phyloP scores from a whole-genome alignment of 2,888 invertebrate species.

The Cylloceria caligata region DNA sequence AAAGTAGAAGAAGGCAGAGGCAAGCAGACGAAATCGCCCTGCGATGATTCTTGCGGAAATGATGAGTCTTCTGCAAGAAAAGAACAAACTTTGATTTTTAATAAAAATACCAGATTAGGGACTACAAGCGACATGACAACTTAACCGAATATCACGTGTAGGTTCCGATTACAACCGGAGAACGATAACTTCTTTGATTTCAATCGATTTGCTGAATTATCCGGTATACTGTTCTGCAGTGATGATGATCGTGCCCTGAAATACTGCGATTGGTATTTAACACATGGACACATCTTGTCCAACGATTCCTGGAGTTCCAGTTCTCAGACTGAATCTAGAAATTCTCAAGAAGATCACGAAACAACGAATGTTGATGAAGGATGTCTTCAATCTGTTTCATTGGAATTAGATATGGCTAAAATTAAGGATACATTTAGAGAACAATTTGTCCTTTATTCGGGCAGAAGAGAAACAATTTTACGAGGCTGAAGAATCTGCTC shows the following conservation, averaged over 20 bases:
- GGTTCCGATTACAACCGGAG: background rate
- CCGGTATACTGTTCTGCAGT: constrained; percentile 29
- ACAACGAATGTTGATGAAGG: background rate
- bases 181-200: background rate
- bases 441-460: constrained; percentile 34
- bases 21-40: background rate
- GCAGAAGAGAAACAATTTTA: constrained; percentile 6
- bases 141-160: background rate
- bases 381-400: constrained; percentile 3
- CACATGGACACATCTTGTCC: background rate
- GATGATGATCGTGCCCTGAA: constrained; percentile 50
- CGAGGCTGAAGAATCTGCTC: constrained; percentile 18
- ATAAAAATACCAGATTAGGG: background rate
- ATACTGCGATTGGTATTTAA: constrained; percentile 16
- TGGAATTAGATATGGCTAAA: constrained; percentile 29
- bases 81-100: background rate
- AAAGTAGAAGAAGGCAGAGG: background rate
- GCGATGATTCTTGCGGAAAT: background rate
- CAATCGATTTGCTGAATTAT: background rate
- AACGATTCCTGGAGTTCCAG: background rate
- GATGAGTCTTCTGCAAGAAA: background rate
- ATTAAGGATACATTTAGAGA: constrained; percentile 42
- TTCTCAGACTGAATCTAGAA: background rate
- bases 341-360: background rate
- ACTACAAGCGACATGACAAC: background rate